Evolutionary conservation across 2,888 invertebrate genomes (phyloP).

Genomic region (Carcina quercana): DNA sequence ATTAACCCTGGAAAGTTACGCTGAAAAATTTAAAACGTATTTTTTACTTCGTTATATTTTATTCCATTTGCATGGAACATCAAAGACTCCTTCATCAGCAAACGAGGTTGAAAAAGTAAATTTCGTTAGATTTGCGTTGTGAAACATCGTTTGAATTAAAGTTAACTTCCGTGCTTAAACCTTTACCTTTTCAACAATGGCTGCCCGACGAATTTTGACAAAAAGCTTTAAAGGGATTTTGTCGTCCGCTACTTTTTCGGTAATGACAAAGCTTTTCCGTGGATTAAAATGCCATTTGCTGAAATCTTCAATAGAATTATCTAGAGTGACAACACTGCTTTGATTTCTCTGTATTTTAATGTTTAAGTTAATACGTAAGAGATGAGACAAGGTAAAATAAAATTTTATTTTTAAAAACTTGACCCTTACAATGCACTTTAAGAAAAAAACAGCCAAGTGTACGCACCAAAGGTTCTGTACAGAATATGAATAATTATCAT

Average conservation of each 20-base stretch:
- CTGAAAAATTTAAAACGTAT: constrained; percentile 25
- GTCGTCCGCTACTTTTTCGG: constrained; percentile 9
- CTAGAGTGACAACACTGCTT: constrained; percentile 26
- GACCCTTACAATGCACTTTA: no score
- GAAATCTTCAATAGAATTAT: constrained; percentile 23
- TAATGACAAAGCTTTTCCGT: constrained; percentile 19
- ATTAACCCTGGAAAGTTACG: no score
- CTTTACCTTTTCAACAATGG: neutral
- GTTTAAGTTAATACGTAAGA: no score
- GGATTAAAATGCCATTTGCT: constrained; percentile 31
- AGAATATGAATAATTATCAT: no score
- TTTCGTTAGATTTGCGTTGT: constrained; percentile 1
- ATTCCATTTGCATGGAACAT: constrained; percentile 29
- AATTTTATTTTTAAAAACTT: no score
- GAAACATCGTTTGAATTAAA: constrained; percentile 4
- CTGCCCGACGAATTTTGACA: constrained; percentile 4
- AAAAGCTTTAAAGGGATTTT: constrained; percentile 1
- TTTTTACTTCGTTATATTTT: constrained; percentile 42
- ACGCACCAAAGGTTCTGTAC: no score
- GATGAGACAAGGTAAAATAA: no score
- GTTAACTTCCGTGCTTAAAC: no score
- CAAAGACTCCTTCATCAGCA: constrained; percentile 4
- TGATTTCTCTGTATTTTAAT: no score
- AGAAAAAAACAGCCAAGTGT: no score
- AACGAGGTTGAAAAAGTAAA: constrained; percentile 2